Base-by-base conservation (phyloP, 2,797 vertebrate species). In the Oryzias dopingdopingensis region DNA sequence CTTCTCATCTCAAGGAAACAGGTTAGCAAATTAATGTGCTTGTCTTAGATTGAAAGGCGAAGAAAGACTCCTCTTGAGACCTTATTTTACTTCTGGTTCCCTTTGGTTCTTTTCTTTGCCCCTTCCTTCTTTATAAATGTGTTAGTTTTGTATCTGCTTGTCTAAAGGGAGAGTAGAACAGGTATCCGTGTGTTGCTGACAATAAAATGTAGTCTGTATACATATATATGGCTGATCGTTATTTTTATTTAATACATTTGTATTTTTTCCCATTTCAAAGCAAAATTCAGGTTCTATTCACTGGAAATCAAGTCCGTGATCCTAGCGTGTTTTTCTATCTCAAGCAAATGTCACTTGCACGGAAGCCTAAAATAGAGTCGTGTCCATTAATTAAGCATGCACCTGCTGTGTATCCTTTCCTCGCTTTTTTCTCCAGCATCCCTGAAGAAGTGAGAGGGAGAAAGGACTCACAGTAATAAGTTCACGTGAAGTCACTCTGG, bases 351-450 rank as follows among this genome's bases (percentile, higher is more conserved):
- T 64, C 62, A 26, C 49, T 73, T 60, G 61, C 72, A 72, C 18
- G 48, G 23, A 79, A 49, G 70, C 78, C 56, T 47, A 75, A 81
- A 88, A 85, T 86, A 88, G 86, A 77, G 57, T 76, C 72, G 52
- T 49, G 29, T 53, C 62, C 83, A 87, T 90, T 65, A 88, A 88
- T 89, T 87, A 89, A 87, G 56, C 85, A 89, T 87, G 80, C 74
- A 74, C 82, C 81, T 80, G 81, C 86, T 88, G 84, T 79, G 85
- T 75, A 72, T 78, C 70, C 32, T 37, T 37, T 37, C 32, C 32
- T 59, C 61, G 52, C 72, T 52, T 72, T 62, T 72, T 67, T 58
- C 61, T 47, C 74, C 68, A 62, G 70, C 65, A 74, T 77, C 67
- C 72, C 74, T 74, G 63, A 66, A 76, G 72, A 60, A 70, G 52